Conservation (phyloP, 2,113 vertebrate genomes). For the Poeciliopsis prolifica region DNA sequence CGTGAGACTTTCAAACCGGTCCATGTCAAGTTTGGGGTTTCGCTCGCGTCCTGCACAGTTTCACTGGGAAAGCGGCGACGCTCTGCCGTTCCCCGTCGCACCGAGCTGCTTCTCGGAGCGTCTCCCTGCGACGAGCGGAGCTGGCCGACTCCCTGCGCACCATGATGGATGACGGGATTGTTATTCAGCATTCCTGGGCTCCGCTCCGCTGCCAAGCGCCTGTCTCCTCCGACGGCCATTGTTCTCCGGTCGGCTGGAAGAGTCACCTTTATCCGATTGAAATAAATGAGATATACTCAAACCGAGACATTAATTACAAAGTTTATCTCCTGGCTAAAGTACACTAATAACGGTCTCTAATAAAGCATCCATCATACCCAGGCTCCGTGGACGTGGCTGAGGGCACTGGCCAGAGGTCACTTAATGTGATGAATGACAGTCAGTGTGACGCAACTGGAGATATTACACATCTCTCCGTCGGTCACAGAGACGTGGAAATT, state of each 20-base stretch:
- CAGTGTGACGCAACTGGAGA: constrained; percentile 57
- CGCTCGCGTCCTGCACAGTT: constrained; percentile 8
- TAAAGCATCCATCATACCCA: constrained; percentile 80
- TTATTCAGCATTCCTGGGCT: constrained; percentile 81
- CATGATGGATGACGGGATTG: constrained; percentile 82
- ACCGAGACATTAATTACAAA: constrained; percentile 84
- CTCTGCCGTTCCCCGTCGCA: constrained; percentile 60
- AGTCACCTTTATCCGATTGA: constrained; percentile 84
- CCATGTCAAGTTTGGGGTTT: neutral
- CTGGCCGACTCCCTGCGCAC: constrained; percentile 71
- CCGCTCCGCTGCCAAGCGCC: constrained; percentile 76
- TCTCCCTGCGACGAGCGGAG: constrained; percentile 69
- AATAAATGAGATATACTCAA: constrained; percentile 84
- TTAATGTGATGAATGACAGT: constrained; percentile 74
- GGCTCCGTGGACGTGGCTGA: constrained; percentile 63
- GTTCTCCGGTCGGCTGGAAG: constrained; percentile 79
- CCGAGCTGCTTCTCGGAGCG: constrained; percentile 67
- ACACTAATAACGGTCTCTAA: constrained; percentile 81
- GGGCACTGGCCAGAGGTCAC: constrained; percentile 78
- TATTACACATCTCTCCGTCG: constrained; percentile 25
- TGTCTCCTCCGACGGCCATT: constrained; percentile 80
- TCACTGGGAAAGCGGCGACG: constrained; percentile 26
- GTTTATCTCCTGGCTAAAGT: constrained; percentile 81
- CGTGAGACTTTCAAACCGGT: neutral
- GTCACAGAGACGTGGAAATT: constrained; percentile 4